Percentiles rank a stretch among this genome's conserved stretches.
phyloP scores from a whole-genome alignment of 2,888 invertebrate species.

The Cephus nigrinus region DNA sequence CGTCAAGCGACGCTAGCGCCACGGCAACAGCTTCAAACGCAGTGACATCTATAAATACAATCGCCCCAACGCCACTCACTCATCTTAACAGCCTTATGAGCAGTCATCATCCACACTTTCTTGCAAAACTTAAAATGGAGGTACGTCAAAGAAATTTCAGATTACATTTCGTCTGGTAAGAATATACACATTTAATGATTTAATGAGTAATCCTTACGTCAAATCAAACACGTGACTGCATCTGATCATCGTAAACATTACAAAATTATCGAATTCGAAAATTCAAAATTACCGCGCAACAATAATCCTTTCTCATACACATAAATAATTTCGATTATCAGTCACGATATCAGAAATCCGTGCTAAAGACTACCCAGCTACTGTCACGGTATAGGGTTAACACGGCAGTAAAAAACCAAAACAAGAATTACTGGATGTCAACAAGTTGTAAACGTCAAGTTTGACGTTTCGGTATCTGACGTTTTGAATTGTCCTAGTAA shows the following conservation, averaged over 20 bases:
- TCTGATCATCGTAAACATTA: too few species aligned
- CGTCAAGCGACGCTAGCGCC: conserved; percentile 39
- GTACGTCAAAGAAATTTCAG: conserved; percentile 37
- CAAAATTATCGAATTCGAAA: too few species aligned
- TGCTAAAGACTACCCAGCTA: too few species aligned
- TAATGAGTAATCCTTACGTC: too few species aligned
- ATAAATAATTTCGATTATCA: not conserved
- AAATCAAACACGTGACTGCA: too few species aligned
- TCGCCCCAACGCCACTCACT: conserved; percentile 63
- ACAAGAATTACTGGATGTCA: too few species aligned
- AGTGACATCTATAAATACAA: conserved; percentile 28
- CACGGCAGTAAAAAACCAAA: too few species aligned
- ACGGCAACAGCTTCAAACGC: conserved; percentile 34
- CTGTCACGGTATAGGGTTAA: too few species aligned
- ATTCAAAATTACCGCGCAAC: not conserved
- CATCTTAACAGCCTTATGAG: conserved; percentile 70
- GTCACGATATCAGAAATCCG: too few species aligned
- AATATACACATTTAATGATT: not conserved
- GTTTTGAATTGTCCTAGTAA: too few species aligned
- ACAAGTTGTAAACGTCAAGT: too few species aligned
- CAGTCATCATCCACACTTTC: conserved; percentile 70
- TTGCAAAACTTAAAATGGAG: conserved; percentile 62
- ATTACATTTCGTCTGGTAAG: not conserved
- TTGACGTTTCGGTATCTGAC: too few species aligned
- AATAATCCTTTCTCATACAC: not conserved